phyloP scores from a whole-genome alignment of 2,113 vertebrate genomes.

The Panthera leo region DNA sequence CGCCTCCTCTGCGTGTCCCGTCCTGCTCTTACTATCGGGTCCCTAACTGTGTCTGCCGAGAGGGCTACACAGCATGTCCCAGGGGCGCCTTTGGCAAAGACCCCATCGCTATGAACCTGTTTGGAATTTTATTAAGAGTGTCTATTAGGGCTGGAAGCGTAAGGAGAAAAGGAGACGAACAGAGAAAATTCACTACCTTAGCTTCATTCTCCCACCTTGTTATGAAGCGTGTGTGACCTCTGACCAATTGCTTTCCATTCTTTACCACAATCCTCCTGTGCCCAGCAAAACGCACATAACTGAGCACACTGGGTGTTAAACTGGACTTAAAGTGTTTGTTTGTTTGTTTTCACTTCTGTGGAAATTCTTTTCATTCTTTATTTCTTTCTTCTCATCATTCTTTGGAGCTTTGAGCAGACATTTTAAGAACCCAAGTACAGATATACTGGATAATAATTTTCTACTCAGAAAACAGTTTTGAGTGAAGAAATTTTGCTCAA shows the following conservation, averaged over 20 bases:
- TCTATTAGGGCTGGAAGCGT: not conserved
- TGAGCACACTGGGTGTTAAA: not conserved
- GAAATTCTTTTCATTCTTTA: not conserved
- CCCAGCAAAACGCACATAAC: not conserved
- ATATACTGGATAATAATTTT: not conserved
- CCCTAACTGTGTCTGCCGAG: fast-evolving
- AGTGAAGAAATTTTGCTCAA: not conserved
- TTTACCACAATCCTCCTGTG: not conserved
- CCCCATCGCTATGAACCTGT: too few species aligned
- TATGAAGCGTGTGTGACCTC: not conserved
- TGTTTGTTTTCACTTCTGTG: too few species aligned
- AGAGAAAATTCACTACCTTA: not conserved
- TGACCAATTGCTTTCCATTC: not conserved
- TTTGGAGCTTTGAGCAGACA: not conserved
- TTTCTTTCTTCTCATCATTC: not conserved
- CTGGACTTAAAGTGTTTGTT: not conserved
- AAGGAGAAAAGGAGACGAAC: not conserved
- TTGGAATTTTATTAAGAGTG: too few species aligned
- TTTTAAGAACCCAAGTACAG: not conserved
- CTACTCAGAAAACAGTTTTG: not conserved
- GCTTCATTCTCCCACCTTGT: not conserved
- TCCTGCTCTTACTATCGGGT: not conserved
- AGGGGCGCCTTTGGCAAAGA: not conserved
- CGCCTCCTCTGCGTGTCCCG: fast-evolving
- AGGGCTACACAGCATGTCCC: fast-evolving